A percentile compares a stretch with the other conserved stretches of the same genome.
Evolutionary conservation across 2,113 vertebrate genomes (phyloP).

Genomic region (Galeopterus variegatus): DNA sequence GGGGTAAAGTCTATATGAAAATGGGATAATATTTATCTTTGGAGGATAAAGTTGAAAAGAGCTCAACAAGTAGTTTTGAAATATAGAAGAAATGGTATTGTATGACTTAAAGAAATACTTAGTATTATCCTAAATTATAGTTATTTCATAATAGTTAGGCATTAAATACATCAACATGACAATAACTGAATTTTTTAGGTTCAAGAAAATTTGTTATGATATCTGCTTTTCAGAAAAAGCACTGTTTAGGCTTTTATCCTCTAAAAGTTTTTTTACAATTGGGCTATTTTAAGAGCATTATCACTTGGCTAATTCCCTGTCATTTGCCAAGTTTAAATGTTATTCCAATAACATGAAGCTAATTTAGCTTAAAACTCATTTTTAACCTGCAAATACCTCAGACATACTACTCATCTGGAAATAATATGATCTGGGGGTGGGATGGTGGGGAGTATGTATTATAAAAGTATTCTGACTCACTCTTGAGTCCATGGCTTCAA

Average conservation of each 20-base stretch:
- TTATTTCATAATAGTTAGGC: conserved; percentile 46
- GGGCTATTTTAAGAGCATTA: not conserved
- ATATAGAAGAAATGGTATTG: not conserved
- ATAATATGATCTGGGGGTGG: not conserved
- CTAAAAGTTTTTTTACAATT: conserved; percentile 29
- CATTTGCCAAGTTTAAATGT: conserved; percentile 52
- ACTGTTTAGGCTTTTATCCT: not conserved
- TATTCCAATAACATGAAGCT: not conserved
- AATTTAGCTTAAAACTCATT: conserved; percentile 37
- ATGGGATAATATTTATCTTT: not conserved
- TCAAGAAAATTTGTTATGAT: conserved; percentile 29
- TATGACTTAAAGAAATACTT: not conserved
- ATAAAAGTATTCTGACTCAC: not conserved
- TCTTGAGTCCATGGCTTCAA: not conserved
- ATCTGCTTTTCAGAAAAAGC: conserved; percentile 30
- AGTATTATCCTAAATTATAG: not conserved
- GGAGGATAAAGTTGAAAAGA: conserved; percentile 14
- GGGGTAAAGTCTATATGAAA: not conserved
- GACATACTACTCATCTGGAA: conserved; percentile 33
- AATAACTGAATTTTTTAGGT: not conserved
- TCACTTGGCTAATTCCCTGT: conserved; percentile 2
- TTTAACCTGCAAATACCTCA: conserved; percentile 5
- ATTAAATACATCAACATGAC: not conserved
- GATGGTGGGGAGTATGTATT: not conserved
- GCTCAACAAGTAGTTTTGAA: not conserved